Percentiles rank a stretch among this genome's conserved stretches.
Conservation (phyloP, 2,888 invertebrate genomes). For the Panorpa germanica region DNA sequence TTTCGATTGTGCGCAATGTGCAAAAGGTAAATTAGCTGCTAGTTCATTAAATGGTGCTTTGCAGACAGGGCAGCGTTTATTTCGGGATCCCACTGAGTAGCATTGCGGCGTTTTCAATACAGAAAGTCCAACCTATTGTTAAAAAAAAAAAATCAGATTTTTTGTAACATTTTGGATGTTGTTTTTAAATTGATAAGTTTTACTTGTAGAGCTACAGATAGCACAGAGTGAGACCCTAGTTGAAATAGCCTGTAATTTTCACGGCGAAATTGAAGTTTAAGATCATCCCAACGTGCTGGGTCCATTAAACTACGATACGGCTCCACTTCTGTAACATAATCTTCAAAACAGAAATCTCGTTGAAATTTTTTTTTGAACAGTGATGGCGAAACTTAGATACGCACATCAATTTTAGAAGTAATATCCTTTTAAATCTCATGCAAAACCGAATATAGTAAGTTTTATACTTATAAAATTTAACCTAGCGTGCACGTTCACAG, state of each 20-base stretch:
- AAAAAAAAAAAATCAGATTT: background rate
- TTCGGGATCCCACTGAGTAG: conserved; percentile 48
- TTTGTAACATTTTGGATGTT: background rate
- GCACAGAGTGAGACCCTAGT: conserved; percentile 74
- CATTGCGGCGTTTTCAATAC: conserved; percentile 90
- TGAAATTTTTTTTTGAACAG: background rate
- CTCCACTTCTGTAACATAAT: conserved; percentile 30
- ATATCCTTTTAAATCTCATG: no score
- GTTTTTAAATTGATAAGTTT: conserved; percentile 5
- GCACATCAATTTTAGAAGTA: no score
- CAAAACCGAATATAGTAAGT: no score
- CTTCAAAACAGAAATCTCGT: conserved; percentile 11
- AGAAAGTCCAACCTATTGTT: conserved; percentile 62
- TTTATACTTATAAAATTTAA: no score
- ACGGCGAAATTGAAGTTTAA: conserved; percentile 78
- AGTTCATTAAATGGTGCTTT: conserved; percentile 71
- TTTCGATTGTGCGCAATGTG: conserved; percentile 91
- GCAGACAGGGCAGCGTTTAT: conserved; percentile 85
- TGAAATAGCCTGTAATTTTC: conserved; percentile 93
- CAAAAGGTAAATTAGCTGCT: conserved; percentile 74
- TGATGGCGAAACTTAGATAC: conserved; percentile 1
- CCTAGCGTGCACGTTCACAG: no score
- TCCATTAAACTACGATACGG: conserved; percentile 50
- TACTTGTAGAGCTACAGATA: conserved; percentile 71
- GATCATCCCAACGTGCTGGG: conserved; percentile 55